Conservation (phyloP, 2,888 invertebrate species). For the Trachelus tabidus region DNA sequence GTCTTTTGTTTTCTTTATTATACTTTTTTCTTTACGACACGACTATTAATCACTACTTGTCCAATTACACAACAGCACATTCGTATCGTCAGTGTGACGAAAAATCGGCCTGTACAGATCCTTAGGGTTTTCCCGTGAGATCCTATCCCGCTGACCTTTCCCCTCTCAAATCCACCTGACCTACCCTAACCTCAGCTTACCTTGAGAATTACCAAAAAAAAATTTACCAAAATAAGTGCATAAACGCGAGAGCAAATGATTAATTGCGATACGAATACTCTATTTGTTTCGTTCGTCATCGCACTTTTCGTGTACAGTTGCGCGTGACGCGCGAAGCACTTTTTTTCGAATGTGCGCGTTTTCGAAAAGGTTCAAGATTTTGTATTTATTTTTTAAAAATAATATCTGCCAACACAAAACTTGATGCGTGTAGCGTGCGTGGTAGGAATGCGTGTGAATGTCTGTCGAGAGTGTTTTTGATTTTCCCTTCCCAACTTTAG, state of each 20-base stretch:
- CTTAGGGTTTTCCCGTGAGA: not conserved
- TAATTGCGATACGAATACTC: not conserved
- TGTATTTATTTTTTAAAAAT: not conserved
- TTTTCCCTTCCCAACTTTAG: not conserved
- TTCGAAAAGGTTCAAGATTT: not conserved
- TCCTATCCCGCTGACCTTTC: not conserved
- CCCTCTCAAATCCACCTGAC: not conserved
- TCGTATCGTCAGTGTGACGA: not conserved
- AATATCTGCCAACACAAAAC: not conserved
- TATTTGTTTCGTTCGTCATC: not conserved
- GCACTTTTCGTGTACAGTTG: not conserved
- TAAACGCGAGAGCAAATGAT: not conserved
- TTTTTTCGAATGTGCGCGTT: not conserved
- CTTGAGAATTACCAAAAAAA: not conserved
- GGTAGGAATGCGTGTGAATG: not conserved
- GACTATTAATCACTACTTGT: not conserved
- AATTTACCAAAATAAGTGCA: not conserved
- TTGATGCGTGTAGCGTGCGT: not conserved
- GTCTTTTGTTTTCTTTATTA: conserved; percentile 29
- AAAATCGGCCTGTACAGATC: not conserved
- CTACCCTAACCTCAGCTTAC: not conserved
- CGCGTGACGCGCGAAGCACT: not conserved
- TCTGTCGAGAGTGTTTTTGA: not conserved
- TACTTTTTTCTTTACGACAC: conserved; percentile 19
- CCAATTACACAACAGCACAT: not conserved